These are phyloP conservation scores for Charanyca ferruginea DNA, from an alignment of 2,888 invertebrate genomes.

Conservation along the genomic window DNA sequence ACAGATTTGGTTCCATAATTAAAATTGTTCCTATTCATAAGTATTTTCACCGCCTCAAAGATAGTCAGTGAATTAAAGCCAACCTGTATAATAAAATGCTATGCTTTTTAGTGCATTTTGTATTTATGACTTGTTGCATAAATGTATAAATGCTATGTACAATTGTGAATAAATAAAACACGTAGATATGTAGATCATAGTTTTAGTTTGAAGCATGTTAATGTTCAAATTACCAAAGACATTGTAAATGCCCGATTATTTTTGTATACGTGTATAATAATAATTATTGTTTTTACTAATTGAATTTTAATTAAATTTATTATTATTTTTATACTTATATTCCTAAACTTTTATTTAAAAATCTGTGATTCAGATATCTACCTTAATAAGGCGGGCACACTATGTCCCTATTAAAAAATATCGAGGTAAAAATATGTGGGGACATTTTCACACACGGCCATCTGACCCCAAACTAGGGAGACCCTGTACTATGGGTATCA, in stretches of 20 bases:
- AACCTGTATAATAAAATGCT: background rate
- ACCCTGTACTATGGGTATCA: too few species aligned
- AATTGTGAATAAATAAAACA: conserved; percentile 10
- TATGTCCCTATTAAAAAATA: too few species aligned
- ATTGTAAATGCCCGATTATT: background rate
- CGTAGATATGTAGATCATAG: background rate
- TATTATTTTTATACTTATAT: background rate
- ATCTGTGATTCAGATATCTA: background rate
- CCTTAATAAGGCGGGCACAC: too few species aligned
- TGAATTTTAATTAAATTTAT: conserved; percentile 10
- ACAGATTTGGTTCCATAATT: too few species aligned
- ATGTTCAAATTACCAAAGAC: conserved; percentile 47
- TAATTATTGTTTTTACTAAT: conserved; percentile 25
- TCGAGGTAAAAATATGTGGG: too few species aligned
- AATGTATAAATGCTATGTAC: conserved; percentile 6
- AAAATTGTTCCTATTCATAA: too few species aligned
- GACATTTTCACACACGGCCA: too few species aligned
- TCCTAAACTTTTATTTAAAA: background rate
- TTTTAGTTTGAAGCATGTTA: conserved; percentile 14
- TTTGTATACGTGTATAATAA: conserved; percentile 4
- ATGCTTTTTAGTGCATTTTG: conserved; percentile 1
- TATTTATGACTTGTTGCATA: conserved; percentile 32
- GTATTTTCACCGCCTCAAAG: too few species aligned
- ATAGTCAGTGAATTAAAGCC: too few species aligned
- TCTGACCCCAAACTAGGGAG: too few species aligned